Evolutionary conservation across 2,797 vertebrate species (phyloP).

Genomic region (Malacoctenus gilli): DNA sequence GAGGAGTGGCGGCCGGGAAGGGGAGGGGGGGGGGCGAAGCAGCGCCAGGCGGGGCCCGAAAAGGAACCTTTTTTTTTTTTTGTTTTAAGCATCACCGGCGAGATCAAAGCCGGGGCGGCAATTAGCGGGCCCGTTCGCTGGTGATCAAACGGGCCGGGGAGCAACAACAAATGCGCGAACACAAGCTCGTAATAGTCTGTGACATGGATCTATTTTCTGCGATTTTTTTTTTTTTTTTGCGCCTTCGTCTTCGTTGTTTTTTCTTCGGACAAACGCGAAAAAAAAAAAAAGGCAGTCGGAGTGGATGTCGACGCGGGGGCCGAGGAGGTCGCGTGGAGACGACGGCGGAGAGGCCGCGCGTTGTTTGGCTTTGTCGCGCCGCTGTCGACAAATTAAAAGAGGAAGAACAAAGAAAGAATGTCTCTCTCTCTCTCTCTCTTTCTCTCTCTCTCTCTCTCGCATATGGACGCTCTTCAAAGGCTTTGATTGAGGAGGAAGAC

Average conservation of each 20-base stretch:
- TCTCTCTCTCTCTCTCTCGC: too few species aligned
- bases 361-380: too few species aligned
- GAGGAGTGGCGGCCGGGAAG: too few species aligned
- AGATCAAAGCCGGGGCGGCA: conserved; percentile 59
- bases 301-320: too few species aligned
- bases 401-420: conserved; percentile 17
- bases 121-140: conserved; percentile 48
- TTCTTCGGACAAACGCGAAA: too few species aligned
- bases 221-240: conserved; percentile 15
- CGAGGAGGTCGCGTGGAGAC: too few species aligned
- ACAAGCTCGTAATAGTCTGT: conserved; percentile 51
- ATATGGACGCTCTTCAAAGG: conserved; percentile 63
- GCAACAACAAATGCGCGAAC: conserved; percentile 52
- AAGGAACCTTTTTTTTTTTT: conserved; percentile 44
- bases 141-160: conserved; percentile 47
- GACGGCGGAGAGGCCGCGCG: too few species aligned
- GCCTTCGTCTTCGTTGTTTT: too few species aligned
- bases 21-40: conserved; percentile 16
- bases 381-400: too few species aligned
- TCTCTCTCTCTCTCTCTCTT: too few species aligned
- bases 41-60: conserved; percentile 30
- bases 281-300: conserved; percentile 14
- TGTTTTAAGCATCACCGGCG: conserved; percentile 2
- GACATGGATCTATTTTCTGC: conserved; percentile 45
- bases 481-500: conserved; percentile 19